phyloP scores from a whole-genome alignment of 2,797 vertebrate genomes.

The Lindbergichthys nudifrons region DNA sequence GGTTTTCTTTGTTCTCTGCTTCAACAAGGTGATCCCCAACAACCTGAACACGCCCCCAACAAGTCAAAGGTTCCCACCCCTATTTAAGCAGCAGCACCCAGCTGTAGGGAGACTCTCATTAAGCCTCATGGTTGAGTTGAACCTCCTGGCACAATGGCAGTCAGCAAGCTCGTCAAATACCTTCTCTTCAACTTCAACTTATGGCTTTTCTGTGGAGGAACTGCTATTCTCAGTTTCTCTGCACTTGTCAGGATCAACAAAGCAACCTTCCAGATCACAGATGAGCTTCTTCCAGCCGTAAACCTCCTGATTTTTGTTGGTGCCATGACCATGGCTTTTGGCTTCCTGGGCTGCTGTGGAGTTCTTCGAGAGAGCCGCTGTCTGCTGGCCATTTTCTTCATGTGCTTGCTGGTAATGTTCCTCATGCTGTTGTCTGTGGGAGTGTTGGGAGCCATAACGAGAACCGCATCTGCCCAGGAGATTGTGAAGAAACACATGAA shows the following conservation, averaged over 20 bases:
- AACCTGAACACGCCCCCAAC: neutral
- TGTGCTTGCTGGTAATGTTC: conserved; percentile 81
- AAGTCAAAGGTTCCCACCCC: neutral
- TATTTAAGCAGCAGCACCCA: neutral
- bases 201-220: conserved; percentile 31
- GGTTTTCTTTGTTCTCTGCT: conserved; percentile 15
- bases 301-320: conserved; percentile 78
- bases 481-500: conserved; percentile 24
- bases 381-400: conserved; percentile 86
- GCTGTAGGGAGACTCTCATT: neutral
- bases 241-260: neutral
- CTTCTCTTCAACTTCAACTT: conserved; percentile 42
- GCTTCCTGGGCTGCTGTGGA: conserved; percentile 69
- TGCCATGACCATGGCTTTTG: conserved; percentile 82
- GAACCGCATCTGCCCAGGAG: conserved; percentile 64
- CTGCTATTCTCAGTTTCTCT: neutral
- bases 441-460: conserved; percentile 72
- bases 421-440: conserved; percentile 79
- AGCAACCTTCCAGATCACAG: conserved; percentile 11
- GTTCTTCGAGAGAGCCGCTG: conserved; percentile 75
- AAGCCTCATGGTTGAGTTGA: fast-evolving
- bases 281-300: neutral
- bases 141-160: conserved; percentile 10
- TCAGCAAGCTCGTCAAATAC: conserved; percentile 23
- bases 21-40: neutral